phyloP scores from a whole-genome alignment of 2,113 vertebrate species.

The Chaetorhynchus papuensis region DNA sequence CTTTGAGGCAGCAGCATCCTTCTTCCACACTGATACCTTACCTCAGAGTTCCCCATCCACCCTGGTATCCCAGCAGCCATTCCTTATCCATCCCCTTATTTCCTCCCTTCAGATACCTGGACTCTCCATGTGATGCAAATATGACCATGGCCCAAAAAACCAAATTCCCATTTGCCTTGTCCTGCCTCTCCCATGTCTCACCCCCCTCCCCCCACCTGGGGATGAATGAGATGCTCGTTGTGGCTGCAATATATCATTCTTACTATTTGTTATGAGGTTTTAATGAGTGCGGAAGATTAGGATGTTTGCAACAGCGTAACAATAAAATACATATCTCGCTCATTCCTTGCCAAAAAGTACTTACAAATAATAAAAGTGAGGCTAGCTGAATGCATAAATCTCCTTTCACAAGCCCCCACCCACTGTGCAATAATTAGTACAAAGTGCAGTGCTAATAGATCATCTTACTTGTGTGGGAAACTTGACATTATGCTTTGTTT shows the following conservation, averaged over 20 bases:
- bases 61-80: background rate
- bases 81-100: background rate
- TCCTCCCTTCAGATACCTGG: background rate
- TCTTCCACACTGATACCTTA: background rate
- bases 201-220: conserved; percentile 6
- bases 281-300: conserved; percentile 62
- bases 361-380: conserved; percentile 69
- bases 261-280: conserved; percentile 69
- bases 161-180: background rate
- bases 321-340: conserved; percentile 64
- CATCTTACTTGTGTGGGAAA: conserved; percentile 66
- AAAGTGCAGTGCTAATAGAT: conserved; percentile 69
- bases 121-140: background rate
- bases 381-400: conserved; percentile 67
- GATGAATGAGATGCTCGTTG: conserved; percentile 22
- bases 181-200: background rate
- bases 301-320: conserved; percentile 57
- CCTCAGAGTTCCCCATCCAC: background rate
- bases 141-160: background rate
- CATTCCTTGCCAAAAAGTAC: conserved; percentile 66
- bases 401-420: conserved; percentile 68
- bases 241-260: conserved; percentile 62
- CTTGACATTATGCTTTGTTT: conserved; percentile 71
- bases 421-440: conserved; percentile 71
- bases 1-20: background rate